Base-by-base conservation (phyloP, 2,113 vertebrate genomes). In the Gila orcuttii region DNA sequence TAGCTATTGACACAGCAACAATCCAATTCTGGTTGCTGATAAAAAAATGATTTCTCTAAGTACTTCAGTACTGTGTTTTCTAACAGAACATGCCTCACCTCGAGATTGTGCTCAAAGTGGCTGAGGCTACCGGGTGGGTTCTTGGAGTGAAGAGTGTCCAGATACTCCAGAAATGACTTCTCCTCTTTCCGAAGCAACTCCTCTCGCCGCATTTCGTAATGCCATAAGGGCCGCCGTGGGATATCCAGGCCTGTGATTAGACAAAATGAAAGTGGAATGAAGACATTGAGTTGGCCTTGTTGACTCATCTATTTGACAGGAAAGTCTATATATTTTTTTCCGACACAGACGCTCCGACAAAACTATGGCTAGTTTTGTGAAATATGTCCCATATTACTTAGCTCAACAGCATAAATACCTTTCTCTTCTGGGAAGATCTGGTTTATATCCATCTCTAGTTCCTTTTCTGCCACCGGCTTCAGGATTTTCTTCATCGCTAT, bases 61-160 rank as follows among this genome's bases (percentile, higher is more conserved):
- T 31, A 39, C 50, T 55, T 68, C 12, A 79, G 23, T 5, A 13
- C 3, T 28, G 39, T 75, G 12, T 47, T 13, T 31, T 19, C 2
- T 33, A 23, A 47, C 2, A 12, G 55, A 82, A 47, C 25, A 36
- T n/a, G 59, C 4, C 86, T 93, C 79, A 97, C 97, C 95, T 98
- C 97, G 55, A 98, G 90, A 88, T 98, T 98, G 92, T 98, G 96
- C 86, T 98, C 97, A 88, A 97, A 98, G 94, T 97, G 96, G 93
- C 97, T 97, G 60, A 98, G 96, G 47, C 96, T 92, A 45, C 95
- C 94, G 0, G 93, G 92, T 3, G 94, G 89, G 85, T 96, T 97
- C 68, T 93, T 94, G 66, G 94, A 95, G 76, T 96, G 94, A 78
- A 98, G 93, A 86, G 94, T 94, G 42, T 95, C 94, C 47, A 97